Base-by-base conservation (phyloP, 1,140 invertebrate genomes). In the Helicoverpa armigera region DNA sequence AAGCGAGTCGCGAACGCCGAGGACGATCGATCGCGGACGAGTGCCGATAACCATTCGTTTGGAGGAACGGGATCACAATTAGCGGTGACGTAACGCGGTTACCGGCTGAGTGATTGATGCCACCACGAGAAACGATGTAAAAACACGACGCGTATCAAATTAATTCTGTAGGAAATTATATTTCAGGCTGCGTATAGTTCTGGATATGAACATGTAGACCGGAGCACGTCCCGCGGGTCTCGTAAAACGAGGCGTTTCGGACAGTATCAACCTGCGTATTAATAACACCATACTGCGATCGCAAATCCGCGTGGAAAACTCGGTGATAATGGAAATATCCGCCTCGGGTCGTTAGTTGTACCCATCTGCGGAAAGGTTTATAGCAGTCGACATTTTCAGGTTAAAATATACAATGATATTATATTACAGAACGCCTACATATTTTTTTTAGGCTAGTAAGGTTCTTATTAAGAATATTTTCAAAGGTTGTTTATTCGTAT, bases 81-180 rank as follows among this genome's bases (percentile, higher is more conserved):
- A 93, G 89, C 85, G 88, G 87, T 79, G 87, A 85, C 83, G 89
- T 91, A 91, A 93, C 84, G 87, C 86, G 89, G 90, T 89, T 91
- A 92, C 89, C 90, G 88, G 83, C 83, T 82, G 77, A 80, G 92
- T 91, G 91, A 92, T 91, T 90, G 90, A 92, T 91, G 91, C 83
- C 54, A 56, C 56, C 58, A 16, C 16, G 65, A 69, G 65, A 69
- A 69, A 50, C 43, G 43, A 69, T 69, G 43, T 48, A 69, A 69
- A 69, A 69, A 69, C 65, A 69, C 65, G 65, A 69, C 65, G 65
- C 43, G 43, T 69, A 69, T 69, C 43, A 69, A 69, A 69, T 69
- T 69, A 69, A 69, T 69, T 43, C 65, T 43, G 5, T 11, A 48
- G 65, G 50, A 69, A 43, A 69, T 69, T 69, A 69, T 69, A 69